A percentile compares a stretch with the other conserved stretches of the same genome.
Evolutionary conservation across 2,888 invertebrate genomes (phyloP).

Genomic region (Sinelater perroti): DNA sequence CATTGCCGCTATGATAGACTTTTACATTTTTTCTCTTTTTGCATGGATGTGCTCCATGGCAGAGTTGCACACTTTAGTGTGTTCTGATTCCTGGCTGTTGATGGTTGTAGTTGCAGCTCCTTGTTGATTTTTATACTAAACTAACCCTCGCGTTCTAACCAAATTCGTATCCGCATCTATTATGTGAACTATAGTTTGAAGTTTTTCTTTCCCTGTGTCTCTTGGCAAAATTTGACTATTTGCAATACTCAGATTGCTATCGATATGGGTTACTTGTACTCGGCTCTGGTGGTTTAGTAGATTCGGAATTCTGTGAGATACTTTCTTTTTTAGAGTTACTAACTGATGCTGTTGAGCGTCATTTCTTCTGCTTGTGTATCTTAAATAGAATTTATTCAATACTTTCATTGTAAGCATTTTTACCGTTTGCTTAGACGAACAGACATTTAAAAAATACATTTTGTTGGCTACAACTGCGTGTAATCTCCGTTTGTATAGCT

Average conservation of each 20-base stretch:
- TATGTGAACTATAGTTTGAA: conserved; percentile 66
- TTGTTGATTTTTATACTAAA: conserved; percentile 51
- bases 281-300: conserved; percentile 44
- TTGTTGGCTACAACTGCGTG: too few relatives aligned
- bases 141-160: conserved; percentile 59
- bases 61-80: too few relatives aligned
- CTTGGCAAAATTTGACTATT: background rate
- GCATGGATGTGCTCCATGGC: conserved; percentile 43
- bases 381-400: too few relatives aligned
- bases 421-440: too few relatives aligned
- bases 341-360: conserved; percentile 54
- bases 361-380: conserved; percentile 53
- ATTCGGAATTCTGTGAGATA: conserved; percentile 42
- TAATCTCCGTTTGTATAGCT: too few relatives aligned
- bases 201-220: conserved; percentile 43
- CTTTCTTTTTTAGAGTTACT: conserved; percentile 38
- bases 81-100: too few relatives aligned
- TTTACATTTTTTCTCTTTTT: conserved; percentile 22
- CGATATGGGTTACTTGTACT: conserved; percentile 36
- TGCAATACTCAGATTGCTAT: background rate
- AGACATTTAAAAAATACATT: too few relatives aligned
- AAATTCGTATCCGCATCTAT: conserved; percentile 65
- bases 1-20: background rate
- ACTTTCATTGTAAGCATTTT: too few relatives aligned
- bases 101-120: conserved; percentile 20